A percentile compares a stretch with the other conserved stretches of the same genome.
Conservation (phyloP, 2,113 vertebrate genomes). For the Antechinus stuartii region DNA sequence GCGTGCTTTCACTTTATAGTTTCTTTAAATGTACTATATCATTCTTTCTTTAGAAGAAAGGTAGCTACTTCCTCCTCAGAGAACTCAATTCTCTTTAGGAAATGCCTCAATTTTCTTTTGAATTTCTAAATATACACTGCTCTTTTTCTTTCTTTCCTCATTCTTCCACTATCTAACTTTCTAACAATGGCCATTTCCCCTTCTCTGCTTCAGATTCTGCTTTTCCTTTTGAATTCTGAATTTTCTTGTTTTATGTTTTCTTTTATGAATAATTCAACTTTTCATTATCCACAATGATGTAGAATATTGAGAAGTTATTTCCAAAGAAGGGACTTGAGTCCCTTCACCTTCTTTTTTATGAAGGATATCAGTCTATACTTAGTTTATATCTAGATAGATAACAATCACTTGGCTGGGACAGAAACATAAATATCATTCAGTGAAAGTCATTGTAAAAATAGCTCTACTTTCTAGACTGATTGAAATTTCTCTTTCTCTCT, state of each 20-base stretch:
- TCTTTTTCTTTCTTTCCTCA: neutral
- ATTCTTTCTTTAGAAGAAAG: neutral
- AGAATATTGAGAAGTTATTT: neutral
- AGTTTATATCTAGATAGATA: neutral
- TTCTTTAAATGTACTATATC: neutral
- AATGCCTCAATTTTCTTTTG: neutral
- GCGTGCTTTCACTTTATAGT: neutral
- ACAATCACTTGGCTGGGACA: neutral
- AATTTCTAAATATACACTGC: neutral
- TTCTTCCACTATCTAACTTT: neutral
- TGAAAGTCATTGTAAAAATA: neutral
- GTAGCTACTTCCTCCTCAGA: neutral
- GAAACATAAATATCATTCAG: neutral
- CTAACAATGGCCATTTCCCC: neutral
- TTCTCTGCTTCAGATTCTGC: neutral
- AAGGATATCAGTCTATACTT: neutral
- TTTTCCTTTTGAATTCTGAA: neutral
- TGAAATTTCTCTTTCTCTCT: neutral
- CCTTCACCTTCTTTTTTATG: neutral
- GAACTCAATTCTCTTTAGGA: neutral
- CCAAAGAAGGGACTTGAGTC: neutral
- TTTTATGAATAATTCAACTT: neutral
- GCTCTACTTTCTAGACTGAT: neutral
- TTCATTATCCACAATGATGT: neutral
- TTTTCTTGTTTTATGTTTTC: neutral